A percentile compares a stretch with the other conserved stretches of the same genome.
These are phyloP conservation scores for Beroe ovata DNA, from an alignment of 37 sponge, comb jelly and placozoan genomes.

Conservation along the genomic window DNA sequence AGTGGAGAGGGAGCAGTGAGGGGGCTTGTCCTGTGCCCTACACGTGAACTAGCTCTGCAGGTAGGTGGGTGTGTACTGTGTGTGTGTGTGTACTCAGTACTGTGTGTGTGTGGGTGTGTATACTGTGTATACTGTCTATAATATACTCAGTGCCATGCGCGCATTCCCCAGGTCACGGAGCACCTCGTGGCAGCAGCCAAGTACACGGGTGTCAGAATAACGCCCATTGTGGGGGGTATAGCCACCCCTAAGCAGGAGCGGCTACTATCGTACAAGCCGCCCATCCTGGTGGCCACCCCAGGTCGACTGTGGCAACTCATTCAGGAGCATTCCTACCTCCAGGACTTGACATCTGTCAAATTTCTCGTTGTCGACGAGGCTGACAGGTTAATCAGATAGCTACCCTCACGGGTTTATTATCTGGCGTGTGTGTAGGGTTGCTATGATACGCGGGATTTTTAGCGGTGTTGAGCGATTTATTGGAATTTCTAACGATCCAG, in stretches of 20 bases:
- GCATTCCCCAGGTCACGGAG: constrained; percentile 69
- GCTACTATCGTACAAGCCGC: constrained; percentile 75
- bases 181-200: constrained; percentile 79
- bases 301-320: constrained; percentile 87
- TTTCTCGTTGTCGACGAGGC: constrained; percentile 95
- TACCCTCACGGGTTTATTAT: too few relatives aligned
- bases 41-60: constrained; percentile 92
- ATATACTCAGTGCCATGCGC: too few relatives aligned
- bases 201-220: constrained; percentile 78
- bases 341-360: constrained; percentile 65
- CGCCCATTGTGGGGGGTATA: constrained; percentile 94
- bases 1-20: not conserved
- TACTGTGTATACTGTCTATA: too few relatives aligned
- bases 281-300: constrained; percentile 90
- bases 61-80: too few relatives aligned
- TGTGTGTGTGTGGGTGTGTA: too few relatives aligned
- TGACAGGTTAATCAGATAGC: too few relatives aligned
- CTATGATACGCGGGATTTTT: too few relatives aligned
- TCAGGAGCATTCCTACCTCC: constrained; percentile 79
- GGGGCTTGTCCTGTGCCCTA: constrained; percentile 87
- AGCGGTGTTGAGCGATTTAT: too few relatives aligned
- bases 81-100: too few relatives aligned
- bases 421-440: too few relatives aligned
- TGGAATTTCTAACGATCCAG: too few relatives aligned
- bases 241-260: constrained; percentile 88